A percentile compares a stretch with the other conserved stretches of the same genome.
These are phyloP conservation scores for Morone saxatilis DNA, from an alignment of 2,113 vertebrate species.

Conservation along the genomic window DNA sequence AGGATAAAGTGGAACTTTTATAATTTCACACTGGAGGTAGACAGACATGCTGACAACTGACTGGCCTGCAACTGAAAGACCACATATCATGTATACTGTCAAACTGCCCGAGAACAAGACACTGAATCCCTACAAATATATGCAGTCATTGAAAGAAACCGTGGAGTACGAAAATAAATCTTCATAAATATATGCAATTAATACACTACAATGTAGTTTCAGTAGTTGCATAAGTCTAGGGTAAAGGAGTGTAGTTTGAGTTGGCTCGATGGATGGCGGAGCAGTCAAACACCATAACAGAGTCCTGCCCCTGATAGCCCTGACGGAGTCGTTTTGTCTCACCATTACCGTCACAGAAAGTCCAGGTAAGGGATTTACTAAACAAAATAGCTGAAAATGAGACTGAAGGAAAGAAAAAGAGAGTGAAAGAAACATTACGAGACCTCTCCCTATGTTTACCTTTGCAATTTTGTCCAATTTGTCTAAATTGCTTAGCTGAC, in stretches of 20 bases:
- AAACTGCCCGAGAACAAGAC: neutral
- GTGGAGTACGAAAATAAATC: neutral
- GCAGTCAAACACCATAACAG: constrained; percentile 58
- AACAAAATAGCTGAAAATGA: constrained; percentile 73
- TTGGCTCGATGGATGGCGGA: constrained; percentile 36
- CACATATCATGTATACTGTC: neutral
- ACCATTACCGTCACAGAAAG: constrained; percentile 73
- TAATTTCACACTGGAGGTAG: neutral
- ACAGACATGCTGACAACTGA: neutral
- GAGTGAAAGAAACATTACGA: constrained; percentile 79
- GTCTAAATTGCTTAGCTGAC: constrained; percentile 90
- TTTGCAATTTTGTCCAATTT: constrained; percentile 93
- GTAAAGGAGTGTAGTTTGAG: constrained; percentile 38
- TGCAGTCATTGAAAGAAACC: constrained; percentile 10
- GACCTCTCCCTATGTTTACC: constrained; percentile 86
- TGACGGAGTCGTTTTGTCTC: constrained; percentile 66
- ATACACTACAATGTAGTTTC: constrained; percentile 7
- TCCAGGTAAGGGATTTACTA: constrained; percentile 78
- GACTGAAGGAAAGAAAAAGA: constrained; percentile 63
- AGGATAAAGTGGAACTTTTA: neutral
- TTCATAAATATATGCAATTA: neutral
- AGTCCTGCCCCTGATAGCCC: constrained; percentile 58
- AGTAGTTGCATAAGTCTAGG: constrained; percentile 30
- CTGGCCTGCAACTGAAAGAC: neutral
- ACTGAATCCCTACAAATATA: neutral